Evolutionary conservation across 2,888 invertebrate species (phyloP).

Genomic region (Agrochola lota): DNA sequence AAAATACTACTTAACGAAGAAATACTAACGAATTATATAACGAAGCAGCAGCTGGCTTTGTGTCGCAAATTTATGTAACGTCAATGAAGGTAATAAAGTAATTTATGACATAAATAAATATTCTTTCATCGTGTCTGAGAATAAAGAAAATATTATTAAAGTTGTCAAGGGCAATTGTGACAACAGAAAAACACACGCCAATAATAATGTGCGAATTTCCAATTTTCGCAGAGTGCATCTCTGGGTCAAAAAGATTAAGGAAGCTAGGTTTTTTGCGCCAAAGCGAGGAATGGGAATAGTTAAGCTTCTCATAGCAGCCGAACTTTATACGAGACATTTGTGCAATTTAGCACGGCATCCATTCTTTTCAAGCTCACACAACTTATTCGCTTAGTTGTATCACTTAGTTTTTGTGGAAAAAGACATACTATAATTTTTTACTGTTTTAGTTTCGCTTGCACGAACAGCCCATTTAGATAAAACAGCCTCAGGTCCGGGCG

Average conservation of each 20-base stretch:
- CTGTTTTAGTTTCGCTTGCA: neutral
- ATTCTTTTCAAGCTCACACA: neutral
- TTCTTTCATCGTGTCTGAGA: conserved; percentile 52
- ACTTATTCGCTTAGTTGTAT: neutral
- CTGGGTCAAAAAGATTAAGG: neutral
- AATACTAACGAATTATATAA: neutral
- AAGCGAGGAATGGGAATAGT: neutral
- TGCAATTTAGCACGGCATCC: neutral
- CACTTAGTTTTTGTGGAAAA: neutral
- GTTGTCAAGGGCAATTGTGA: conserved; percentile 12
- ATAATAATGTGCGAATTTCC: neutral
- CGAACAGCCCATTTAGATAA: neutral
- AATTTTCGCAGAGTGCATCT: neutral
- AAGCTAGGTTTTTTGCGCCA: neutral
- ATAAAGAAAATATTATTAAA: conserved; percentile 30
- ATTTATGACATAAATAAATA: conserved; percentile 66
- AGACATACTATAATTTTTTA: neutral
- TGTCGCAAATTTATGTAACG: conserved; percentile 35
- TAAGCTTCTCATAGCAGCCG: neutral
- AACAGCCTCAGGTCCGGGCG: neutral
- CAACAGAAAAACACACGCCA: conserved; percentile 8
- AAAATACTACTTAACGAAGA: conserved; percentile 13
- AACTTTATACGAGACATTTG: conserved; percentile 2
- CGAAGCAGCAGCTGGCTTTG: conserved; percentile 37
- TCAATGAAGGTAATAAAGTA: conserved; percentile 45